Evolutionary conservation across 2,113 vertebrate species (phyloP).

Genomic region (Solea solea): DNA sequence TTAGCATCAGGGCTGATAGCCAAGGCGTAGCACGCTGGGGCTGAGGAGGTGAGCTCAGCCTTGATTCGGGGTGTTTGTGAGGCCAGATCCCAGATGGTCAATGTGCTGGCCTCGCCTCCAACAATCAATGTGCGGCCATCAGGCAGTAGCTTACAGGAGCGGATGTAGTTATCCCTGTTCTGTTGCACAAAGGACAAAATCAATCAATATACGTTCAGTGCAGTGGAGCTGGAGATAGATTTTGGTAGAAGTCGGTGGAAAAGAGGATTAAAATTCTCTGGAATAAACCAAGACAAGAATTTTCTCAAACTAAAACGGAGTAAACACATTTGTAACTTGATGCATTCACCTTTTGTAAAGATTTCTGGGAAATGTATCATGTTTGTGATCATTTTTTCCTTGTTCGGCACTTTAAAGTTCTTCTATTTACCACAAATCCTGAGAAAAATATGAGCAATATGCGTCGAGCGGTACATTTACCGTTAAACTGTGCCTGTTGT

Average conservation of each 20-base stretch:
- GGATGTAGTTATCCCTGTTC: slow-evolving; percentile 99
- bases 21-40: slow-evolving; percentile 96
- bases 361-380: not conserved
- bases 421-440: slow-evolving; percentile 12
- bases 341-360: not conserved
- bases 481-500: slow-evolving; percentile 7
- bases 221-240: slow-evolving; percentile 37
- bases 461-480: not conserved
- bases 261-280: slow-evolving; percentile 30
- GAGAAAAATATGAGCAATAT: slow-evolving; percentile 14
- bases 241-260: slow-evolving; percentile 40
- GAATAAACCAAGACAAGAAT: slow-evolving; percentile 9
- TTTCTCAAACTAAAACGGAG: slow-evolving; percentile 21
- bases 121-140: slow-evolving; percentile 98
- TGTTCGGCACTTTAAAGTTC: not conserved
- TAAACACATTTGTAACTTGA: not conserved
- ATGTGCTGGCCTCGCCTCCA: slow-evolving; percentile 96
- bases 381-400: slow-evolving; percentile 1
- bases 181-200: slow-evolving; percentile 74
- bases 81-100: slow-evolving; percentile 99
- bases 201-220: slow-evolving; percentile 63
- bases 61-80: slow-evolving; percentile 98
- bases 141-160: slow-evolving; percentile 96
- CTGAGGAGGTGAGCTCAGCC: slow-evolving; percentile 97
- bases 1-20: slow-evolving; percentile 99